Base-by-base conservation (phyloP, 1,140 invertebrate genomes). In the Pseudomyrmex dendroicus region DNA sequence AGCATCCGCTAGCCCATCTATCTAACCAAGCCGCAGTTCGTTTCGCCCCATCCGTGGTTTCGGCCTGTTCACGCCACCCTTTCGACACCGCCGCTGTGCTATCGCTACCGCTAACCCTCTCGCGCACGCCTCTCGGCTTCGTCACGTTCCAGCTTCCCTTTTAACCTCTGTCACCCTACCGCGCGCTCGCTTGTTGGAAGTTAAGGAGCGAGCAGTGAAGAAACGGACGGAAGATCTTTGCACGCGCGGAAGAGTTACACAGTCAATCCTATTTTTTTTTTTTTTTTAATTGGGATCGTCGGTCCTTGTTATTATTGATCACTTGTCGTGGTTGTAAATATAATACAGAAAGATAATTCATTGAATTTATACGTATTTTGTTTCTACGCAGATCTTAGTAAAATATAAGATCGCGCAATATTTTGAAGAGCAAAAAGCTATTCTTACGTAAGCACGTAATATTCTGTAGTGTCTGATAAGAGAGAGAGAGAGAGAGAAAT, bases 91-190 rank as follows among this genome's bases (percentile, higher is more conserved):
- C 82, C 78, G 62, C 83, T 15, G 52, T 68, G 35, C 35, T 72
- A 83, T 66, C 44, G 73, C 54, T 73, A 66, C 22, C 25, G 64
- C 59, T 78, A 59, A 82, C 83, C 77, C 82, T 87, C 78, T 77
- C 59, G 82, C 82, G 84, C 72, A 78, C 85, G 35, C 35, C 35
- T 84, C 77, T 73, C 66, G 77, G 89, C 86, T 90, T 90, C 73
- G 86, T 89, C 83, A 84, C 84, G 82, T 89, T 62, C 70, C 85
- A 89, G 83, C 85, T 84, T 90, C 84, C 84, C 90, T 91, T 89
- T 91, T 91, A 90, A 91, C 86, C 85, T 86, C 76, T 84, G 73
- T 73, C 84, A 73, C 59, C 73, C 54, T 12, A 8, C 13, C 35
- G 7, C 54, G n/a, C 57, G 46, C 62, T 76, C 44, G 20, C 15